phyloP scores from a whole-genome alignment of 2,888 invertebrate genomes.

The Ichneumon xanthorius region DNA sequence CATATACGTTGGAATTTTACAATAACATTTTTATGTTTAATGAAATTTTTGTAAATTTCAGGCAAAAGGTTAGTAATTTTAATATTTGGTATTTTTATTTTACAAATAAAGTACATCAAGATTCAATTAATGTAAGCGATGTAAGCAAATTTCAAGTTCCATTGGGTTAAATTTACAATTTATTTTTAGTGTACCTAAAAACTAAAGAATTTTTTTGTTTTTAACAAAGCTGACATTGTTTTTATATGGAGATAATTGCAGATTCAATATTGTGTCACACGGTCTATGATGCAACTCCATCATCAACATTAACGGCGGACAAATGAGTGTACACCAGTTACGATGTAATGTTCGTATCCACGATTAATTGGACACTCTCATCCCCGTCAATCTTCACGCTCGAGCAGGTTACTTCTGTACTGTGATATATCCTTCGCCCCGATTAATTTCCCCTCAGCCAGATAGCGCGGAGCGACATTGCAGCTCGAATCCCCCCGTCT shows the following conservation, averaged over 20 bases:
- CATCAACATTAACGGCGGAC: conserved; percentile 21
- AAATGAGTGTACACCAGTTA: conserved; percentile 41
- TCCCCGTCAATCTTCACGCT: conserved; percentile 44
- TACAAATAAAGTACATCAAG: too few relatives aligned
- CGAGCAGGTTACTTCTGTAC: conserved; percentile 39
- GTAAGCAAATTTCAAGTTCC: too few relatives aligned
- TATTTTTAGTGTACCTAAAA: too few relatives aligned
- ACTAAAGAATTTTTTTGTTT: too few relatives aligned
- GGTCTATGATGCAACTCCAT: background rate
- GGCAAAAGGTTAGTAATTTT: too few relatives aligned
- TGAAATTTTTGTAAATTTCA: too few relatives aligned
- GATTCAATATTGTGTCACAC: background rate
- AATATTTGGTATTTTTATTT: too few relatives aligned
- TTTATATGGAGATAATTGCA: background rate
- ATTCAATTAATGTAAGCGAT: too few relatives aligned
- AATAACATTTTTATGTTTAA: too few relatives aligned
- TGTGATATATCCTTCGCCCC: conserved; percentile 21
- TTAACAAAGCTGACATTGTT: too few relatives aligned
- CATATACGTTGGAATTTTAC: too few relatives aligned
- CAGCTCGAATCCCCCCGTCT: conserved; percentile 22
- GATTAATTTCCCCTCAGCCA: conserved; percentile 31
- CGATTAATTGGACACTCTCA: conserved; percentile 47
- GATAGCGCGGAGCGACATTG: conserved; percentile 3
- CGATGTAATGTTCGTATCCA: conserved; percentile 35
- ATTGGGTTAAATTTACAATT: too few relatives aligned